Evolutionary conservation across 2,113 vertebrate genomes (phyloP).

Genomic region (Odontophorus gujanensis): DNA sequence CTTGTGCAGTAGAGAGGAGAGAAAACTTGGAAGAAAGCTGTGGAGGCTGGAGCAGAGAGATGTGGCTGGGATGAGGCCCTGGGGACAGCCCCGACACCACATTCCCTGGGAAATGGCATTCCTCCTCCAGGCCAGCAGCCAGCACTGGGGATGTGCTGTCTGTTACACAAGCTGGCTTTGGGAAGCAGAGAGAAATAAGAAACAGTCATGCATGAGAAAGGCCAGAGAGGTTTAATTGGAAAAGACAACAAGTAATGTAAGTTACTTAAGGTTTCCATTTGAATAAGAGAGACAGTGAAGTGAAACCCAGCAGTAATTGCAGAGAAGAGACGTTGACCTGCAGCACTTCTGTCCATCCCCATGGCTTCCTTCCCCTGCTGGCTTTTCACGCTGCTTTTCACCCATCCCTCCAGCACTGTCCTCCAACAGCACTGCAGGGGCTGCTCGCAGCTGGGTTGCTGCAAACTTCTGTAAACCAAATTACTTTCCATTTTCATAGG

Average conservation of each 20-base stretch:
- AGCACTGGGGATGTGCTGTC: background rate
- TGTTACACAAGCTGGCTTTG: background rate
- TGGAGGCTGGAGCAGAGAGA: background rate
- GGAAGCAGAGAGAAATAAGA: constrained; percentile 6
- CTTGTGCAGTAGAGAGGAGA: background rate
- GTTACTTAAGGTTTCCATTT: constrained; percentile 31
- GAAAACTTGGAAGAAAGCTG: background rate
- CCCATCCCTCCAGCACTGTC: background rate
- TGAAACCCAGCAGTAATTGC: background rate
- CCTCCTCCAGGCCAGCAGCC: background rate
- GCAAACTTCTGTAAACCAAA: background rate
- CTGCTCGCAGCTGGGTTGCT: background rate
- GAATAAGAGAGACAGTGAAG: constrained; percentile 3
- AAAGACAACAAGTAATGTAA: constrained; percentile 28
- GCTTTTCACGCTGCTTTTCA: background rate
- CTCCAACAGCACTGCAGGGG: background rate
- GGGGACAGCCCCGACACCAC: background rate
- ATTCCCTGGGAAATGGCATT: background rate
- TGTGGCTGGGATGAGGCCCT: background rate
- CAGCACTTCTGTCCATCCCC: background rate
- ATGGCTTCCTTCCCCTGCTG: background rate
- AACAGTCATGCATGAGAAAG: constrained; percentile 11
- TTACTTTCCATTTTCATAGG: background rate
- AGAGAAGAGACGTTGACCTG: background rate
- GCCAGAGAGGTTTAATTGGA: constrained; percentile 45